These are phyloP conservation scores for Delichon dasypus DNA, from an alignment of 2,797 vertebrate genomes.

Conservation along the genomic window DNA sequence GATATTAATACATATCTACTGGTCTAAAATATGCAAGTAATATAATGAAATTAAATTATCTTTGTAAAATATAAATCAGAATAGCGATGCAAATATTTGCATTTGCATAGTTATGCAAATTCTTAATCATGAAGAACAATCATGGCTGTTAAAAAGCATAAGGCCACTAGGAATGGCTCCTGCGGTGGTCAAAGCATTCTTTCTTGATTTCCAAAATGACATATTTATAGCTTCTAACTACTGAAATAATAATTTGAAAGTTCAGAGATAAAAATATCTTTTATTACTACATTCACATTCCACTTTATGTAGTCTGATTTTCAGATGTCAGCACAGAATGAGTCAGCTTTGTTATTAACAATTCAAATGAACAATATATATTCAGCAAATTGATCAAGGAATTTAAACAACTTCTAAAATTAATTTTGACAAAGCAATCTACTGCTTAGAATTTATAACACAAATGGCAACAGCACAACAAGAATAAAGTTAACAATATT, in stretches of 20 bases:
- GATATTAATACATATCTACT: not conserved
- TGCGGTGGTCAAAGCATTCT: not conserved
- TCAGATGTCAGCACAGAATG: not conserved
- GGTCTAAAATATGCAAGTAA: not conserved
- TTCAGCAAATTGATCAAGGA: not conserved
- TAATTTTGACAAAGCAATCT: not conserved
- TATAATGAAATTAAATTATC: not conserved
- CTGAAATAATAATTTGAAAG: not conserved
- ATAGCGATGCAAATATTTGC: not conserved
- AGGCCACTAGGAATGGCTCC: not conserved
- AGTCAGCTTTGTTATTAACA: slow-evolving; percentile 1
- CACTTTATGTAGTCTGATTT: not conserved
- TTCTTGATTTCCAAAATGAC: not conserved
- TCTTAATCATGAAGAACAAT: not conserved
- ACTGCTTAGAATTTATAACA: not conserved
- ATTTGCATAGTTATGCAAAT: not conserved
- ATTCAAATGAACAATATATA: not conserved
- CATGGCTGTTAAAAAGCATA: not conserved
- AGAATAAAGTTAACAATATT: not conserved
- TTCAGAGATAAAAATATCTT: not conserved
- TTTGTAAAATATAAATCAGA: not conserved
- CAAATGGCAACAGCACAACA: not conserved
- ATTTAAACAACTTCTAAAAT: not conserved
- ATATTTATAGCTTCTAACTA: not conserved
- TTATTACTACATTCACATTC: not conserved